A percentile compares a stretch with the other conserved stretches of the same genome.
Evolutionary conservation across 2,113 vertebrate species (phyloP).

Genomic region (Poecile atricapillus): DNA sequence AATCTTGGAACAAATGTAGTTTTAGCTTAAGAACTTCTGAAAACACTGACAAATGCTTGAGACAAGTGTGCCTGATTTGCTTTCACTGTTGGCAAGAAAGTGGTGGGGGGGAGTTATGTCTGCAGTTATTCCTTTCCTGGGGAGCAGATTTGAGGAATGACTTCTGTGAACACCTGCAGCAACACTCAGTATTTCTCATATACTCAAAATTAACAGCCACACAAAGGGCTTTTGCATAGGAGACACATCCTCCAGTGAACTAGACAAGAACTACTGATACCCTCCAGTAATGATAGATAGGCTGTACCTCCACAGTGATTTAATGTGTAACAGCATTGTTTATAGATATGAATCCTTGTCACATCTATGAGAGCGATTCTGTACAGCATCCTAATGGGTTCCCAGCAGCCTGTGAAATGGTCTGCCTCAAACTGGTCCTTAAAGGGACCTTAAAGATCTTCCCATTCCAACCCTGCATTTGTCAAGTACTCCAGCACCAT

Average conservation of each 20-base stretch:
- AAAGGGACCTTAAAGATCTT: background rate
- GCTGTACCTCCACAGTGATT: background rate
- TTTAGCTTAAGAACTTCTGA: background rate
- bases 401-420: background rate
- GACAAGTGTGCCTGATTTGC: background rate
- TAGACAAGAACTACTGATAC: background rate
- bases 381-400: background rate
- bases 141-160: background rate
- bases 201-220: background rate
- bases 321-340: background rate
- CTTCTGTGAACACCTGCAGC: background rate
- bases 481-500: background rate
- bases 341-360: background rate
- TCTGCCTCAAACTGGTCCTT: background rate
- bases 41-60: background rate
- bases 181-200: background rate
- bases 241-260: background rate
- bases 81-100: background rate
- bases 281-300: background rate
- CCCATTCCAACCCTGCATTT: background rate
- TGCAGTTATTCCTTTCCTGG: background rate
- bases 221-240: background rate
- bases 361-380: accelerated
- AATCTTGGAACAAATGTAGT: background rate
- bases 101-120: accelerated